Base-by-base conservation (phyloP, 2,113 vertebrate species). In the Corythornis vintsioides region DNA sequence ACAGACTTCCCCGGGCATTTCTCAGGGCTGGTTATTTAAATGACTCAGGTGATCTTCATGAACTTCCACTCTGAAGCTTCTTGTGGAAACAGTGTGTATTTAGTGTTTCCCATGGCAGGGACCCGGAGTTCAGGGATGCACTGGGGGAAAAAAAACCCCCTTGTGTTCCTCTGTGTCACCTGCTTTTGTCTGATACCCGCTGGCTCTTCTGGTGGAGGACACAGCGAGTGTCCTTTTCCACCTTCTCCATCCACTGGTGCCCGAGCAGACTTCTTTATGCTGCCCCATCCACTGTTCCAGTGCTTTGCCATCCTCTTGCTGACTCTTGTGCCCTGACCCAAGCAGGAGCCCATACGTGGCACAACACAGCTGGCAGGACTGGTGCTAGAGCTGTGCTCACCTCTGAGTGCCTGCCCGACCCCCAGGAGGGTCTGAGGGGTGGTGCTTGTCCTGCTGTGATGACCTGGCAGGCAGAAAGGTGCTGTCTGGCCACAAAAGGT, bases 391-490 rank as follows among this genome's bases (percentile, higher is more conserved):
- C 31, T 11, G 22, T 9, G n/a, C 31, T 45, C 64, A 55, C 0
- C 0, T 10, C 33, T 67, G 20, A 0, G 0, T 38, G 64, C 67
- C 50, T 56, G 70, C 47, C 81, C 47, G 20, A 38, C n/a, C 71
- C 67, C 69, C 0, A 81, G 79, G 53, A 72, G 73, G 48, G 77
- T 82, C 69, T 0, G 2, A 89, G 50, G 66, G 73, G n/a, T 13
- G 26, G 25, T 33, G 9, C 40, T 47, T 66, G 73, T 86, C 57
- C 86, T 82, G 28, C 21, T 79, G 55, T 76, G 75, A 78, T 87
- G 74, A 75, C 43, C 89, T 91, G 84, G 81, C 92, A 90, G 67
- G 70, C 84, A 63, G 55, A 83, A 89, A 71, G 78, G 64, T 70
- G 70, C 33, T 93, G 55, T 70, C 86, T 89, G 87, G 84, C 75